Conservation (phyloP, 2,888 invertebrate species). For the Pardosa pseudoannulata region DNA sequence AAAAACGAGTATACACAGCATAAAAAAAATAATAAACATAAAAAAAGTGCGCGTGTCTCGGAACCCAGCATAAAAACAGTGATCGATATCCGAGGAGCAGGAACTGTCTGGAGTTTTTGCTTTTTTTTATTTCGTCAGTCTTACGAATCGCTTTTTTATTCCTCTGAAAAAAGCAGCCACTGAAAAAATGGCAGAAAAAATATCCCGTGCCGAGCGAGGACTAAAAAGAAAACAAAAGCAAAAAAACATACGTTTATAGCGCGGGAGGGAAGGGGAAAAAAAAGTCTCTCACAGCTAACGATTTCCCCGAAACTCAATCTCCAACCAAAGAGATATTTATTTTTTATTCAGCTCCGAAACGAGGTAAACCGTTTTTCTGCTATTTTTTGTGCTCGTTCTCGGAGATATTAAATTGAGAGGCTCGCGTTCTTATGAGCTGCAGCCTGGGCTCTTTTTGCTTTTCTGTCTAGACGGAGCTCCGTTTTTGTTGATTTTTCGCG, state of each 20-base stretch:
- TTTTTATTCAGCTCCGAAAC: neutral
- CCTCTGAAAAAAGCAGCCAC: neutral
- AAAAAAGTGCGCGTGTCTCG: conserved; percentile 29
- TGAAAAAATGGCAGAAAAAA: conserved; percentile 17
- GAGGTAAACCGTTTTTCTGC: conserved; percentile 11
- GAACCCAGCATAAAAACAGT: conserved; percentile 40
- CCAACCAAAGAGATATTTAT: conserved; percentile 5
- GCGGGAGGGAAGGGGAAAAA: neutral
- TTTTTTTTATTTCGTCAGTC: conserved; percentile 26
- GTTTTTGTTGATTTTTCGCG: conserved; percentile 41
- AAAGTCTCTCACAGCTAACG: conserved; percentile 30
- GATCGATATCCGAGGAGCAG: conserved; percentile 47
- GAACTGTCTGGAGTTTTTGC: conserved; percentile 20
- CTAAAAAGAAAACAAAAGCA: conserved; percentile 6
- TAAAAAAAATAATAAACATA: conserved; percentile 7
- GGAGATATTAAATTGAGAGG: conserved; percentile 34
- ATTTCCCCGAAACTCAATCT: conserved; percentile 62
- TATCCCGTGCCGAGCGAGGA: neutral
- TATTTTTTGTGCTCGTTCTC: conserved; percentile 24
- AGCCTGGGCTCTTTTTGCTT: conserved; percentile 52
- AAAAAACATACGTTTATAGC: conserved; percentile 4
- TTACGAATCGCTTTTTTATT: conserved; percentile 31
- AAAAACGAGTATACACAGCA: neutral
- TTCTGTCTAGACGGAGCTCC: conserved; percentile 55
- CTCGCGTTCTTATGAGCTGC: conserved; percentile 43